These are phyloP conservation scores for Neoascia interrupta DNA, from an alignment of 2,888 invertebrate species.

Conservation along the genomic window DNA sequence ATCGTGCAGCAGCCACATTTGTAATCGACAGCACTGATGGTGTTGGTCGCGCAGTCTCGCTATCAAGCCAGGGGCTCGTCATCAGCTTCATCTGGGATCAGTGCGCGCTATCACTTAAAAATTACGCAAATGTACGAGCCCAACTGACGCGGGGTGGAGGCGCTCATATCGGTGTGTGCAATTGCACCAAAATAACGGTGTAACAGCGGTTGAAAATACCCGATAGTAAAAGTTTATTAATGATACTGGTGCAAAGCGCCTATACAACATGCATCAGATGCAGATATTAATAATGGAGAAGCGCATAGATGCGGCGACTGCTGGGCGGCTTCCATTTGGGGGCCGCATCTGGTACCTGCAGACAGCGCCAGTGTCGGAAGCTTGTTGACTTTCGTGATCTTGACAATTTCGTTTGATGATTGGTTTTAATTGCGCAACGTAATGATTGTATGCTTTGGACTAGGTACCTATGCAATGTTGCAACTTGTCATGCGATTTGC, in stretches of 20 bases:
- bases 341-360: no score
- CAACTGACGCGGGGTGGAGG: conserved; percentile 16
- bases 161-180: not conserved
- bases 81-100: conserved; percentile 14
- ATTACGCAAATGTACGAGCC: conserved; percentile 61
- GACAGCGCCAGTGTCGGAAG: conserved; percentile 3
- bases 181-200: conserved; percentile 61
- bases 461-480: no score
- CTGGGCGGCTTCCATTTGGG: no score
- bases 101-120: conserved; percentile 44
- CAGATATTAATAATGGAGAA: conserved; percentile 58
- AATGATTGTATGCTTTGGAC: conserved; percentile 49
- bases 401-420: conserved; percentile 67
- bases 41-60: conserved; percentile 4
- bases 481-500: conserved; percentile 52
- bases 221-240: conserved; percentile 67
- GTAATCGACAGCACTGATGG: conserved; percentile 6
- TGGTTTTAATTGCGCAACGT: conserved; percentile 65
- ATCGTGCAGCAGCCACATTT: conserved; percentile 56
- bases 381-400: conserved; percentile 68
- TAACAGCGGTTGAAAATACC: conserved; percentile 51
- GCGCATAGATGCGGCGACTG: not conserved
- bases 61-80: conserved; percentile 13
- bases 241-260: conserved; percentile 29
- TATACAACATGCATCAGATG: conserved; percentile 42